Conservation (phyloP, 2,888 invertebrate species). For the Megalurothrips usitatus region DNA sequence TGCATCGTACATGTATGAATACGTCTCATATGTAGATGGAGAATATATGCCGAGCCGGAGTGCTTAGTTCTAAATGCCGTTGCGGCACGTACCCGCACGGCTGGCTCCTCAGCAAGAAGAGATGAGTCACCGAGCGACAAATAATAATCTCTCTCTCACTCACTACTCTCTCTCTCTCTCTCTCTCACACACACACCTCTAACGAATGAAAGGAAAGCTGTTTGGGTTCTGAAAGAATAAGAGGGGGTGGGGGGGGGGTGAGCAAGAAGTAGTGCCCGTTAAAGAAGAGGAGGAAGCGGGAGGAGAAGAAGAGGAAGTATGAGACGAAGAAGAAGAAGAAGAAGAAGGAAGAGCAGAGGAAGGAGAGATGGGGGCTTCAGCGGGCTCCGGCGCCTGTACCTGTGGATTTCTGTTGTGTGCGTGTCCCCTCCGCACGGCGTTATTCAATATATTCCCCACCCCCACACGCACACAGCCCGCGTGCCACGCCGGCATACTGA, state of each 20-base stretch:
- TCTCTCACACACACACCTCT: neutral
- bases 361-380: neutral
- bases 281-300: neutral
- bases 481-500: slow-evolving; percentile 34
- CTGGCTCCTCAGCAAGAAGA: no score
- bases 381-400: slow-evolving; percentile 1
- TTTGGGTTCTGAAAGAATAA: neutral
- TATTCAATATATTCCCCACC: neutral
- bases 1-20: no score
- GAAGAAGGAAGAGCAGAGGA: neutral
- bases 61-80: no score
- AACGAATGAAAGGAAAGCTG: slow-evolving; percentile 6
- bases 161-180: no score
- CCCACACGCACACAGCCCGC: neutral
- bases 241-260: neutral
- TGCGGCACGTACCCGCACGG: no score
- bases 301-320: neutral
- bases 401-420: neutral
- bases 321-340: neutral
- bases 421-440: neutral
- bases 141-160: no score
- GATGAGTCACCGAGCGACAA: no score
- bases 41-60: no score
- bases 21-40: no score
- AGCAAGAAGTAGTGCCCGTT: neutral